Base-by-base conservation (phyloP, 2,113 vertebrate species). In the Eurypyga helias region DNA sequence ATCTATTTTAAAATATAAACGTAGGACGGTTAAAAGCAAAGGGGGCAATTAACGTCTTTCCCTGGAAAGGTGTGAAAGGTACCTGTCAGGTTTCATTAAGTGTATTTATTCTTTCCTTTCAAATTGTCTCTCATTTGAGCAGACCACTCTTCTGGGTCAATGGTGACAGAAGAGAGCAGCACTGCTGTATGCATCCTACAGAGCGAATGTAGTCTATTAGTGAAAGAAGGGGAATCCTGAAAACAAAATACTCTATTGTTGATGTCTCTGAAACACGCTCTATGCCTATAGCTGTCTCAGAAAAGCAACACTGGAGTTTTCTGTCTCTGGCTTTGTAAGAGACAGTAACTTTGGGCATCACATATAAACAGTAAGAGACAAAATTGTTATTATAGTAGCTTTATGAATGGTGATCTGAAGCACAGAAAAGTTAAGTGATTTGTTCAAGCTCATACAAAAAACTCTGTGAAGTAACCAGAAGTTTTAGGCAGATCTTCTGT, bases 1-100 rank as follows among this genome's bases (percentile, higher is more conserved):
- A 94, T 96, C 81, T 94, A 85, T 88, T 93, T 96, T 90, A 97
- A 96, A 96, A 94, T 96, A 96, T 87, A 90, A 96, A 61, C 54
- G n/a, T 88, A 96, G 90, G 93, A 96, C 93, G 95, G 93, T 85
- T 96, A 94, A 96, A 96, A 96, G 91, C 82, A 94, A 95, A 96
- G 78, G 93, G 91, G 87, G 93, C 93, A 96, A 97, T 97, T 97
- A 97, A 96, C 91, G 95, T 96, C 87, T 96, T 93, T 95, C 49
- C 62, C 82, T 80, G 84, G 84, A 87, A 95, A 95, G 87, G 90
- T 97, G 91, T 96, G 96, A 96, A 94, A 97, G 78, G 92, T 96
- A 94, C 90, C 90, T 97, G 96, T 96, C 96, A 97, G 78, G 58
- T 95, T 96, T 96, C 91, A 94, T 93, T 96, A 96, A 90, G 51